Evolutionary conservation across 2,797 vertebrate genomes (phyloP).

Genomic region (Anguilla pacifica): DNA sequence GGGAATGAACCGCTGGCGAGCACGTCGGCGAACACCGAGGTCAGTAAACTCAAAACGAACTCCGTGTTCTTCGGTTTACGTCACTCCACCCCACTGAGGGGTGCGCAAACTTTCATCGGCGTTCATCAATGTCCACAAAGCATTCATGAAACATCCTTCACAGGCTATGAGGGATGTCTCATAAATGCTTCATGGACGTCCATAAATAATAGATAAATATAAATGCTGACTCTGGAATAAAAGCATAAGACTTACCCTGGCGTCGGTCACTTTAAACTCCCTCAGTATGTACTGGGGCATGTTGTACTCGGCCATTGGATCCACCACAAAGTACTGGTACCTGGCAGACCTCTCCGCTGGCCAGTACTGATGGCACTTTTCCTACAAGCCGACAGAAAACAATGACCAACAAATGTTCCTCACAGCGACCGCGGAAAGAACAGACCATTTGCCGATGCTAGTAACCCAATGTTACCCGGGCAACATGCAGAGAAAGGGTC

Average conservation of each 20-base stretch:
- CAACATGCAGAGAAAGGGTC: not conserved
- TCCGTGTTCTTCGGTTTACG: too few relatives aligned
- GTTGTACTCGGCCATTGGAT: conserved; percentile 99
- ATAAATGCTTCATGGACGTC: too few relatives aligned
- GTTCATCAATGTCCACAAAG: too few relatives aligned
- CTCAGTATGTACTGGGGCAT: conserved; percentile 99
- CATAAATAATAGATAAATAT: too few relatives aligned
- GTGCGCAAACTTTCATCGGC: too few relatives aligned
- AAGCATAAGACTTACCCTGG: conserved; percentile 82
- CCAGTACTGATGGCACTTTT: conserved; percentile 99
- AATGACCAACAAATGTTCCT: conserved; percentile 40
- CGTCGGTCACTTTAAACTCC: conserved; percentile 99
- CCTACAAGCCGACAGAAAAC: conserved; percentile 68
- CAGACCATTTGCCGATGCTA: not conserved
- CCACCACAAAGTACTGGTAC: conserved; percentile 99
- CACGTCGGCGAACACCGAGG: too few relatives aligned
- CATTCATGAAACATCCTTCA: too few relatives aligned
- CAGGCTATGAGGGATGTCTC: too few relatives aligned
- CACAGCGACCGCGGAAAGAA: not conserved
- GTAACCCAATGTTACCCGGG: not conserved
- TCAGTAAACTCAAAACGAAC: too few relatives aligned
- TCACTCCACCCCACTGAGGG: too few relatives aligned
- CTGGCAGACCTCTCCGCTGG: conserved; percentile 96
- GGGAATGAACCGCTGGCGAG: too few relatives aligned
- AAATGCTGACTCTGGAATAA: not conserved